Evolutionary conservation across 2,113 vertebrate genomes (phyloP), one percentile per base, ranked within the genome.

Genomic region (Romanogobio albipinnatus): DNA sequence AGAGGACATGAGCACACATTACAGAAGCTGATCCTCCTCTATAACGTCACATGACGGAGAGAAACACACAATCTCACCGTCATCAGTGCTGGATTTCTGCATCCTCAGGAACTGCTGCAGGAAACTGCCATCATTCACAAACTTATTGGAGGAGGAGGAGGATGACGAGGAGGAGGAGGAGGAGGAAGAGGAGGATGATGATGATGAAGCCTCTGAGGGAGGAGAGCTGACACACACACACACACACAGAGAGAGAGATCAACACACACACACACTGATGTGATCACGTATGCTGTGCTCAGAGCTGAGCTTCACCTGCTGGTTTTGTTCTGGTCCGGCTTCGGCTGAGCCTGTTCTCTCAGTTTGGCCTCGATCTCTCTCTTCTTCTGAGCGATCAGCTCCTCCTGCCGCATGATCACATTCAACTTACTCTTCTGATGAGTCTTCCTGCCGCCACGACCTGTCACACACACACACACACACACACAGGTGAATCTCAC

Each of bases 381-480:
- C 85, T 99, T 99, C 51, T 99, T 99, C 93, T 99, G 96, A 0
- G 97, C 98, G 0, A 99, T 99, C 36, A 99, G 92, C 90, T 97
- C 96, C 87, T 99, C 98, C 70, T 99, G 98, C 17, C 96, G 95
- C 51, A 99, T 97, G 82, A 97, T 98, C 91, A 96, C 92, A 15
- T 94, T 98, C 43, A 94, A 93, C 90, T 97, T 99, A 85, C 94
- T 95, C 86, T 98, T 97, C 7, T 96, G 94, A 39, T 91, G 92
- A n/a, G 53, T 95, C 93, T 95, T 97, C 68, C 96, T 95, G 80
- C 94, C 96, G 3, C 95, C 95, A 53, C 96, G 96, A 14, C 96
- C 97, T 95, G 43, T 11, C 2, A 70, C 62, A 29, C 6, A 75
- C 7, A 24, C 71, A 74, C 71, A 22, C 47, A 24, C 43, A 47